phyloP scores from a whole-genome alignment of 1,140 invertebrate species.

The Diachasma alloeum region DNA sequence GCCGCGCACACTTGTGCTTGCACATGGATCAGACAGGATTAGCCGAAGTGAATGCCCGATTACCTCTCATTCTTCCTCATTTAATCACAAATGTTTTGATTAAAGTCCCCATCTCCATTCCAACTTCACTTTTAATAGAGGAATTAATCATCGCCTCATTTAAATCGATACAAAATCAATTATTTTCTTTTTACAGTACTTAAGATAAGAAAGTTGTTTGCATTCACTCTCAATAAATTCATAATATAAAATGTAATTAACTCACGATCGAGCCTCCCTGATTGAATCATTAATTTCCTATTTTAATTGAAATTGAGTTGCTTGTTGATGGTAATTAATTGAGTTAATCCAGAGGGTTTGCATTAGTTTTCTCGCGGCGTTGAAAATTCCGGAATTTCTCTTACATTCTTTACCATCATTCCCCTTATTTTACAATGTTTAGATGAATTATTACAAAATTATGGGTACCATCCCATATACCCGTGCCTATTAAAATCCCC shows the following conservation, averaged over 20 bases:
- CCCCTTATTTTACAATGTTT: neutral
- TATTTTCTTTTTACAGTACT: neutral
- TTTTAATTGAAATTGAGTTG: neutral
- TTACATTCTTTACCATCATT: neutral
- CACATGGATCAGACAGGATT: neutral
- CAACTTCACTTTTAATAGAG: neutral
- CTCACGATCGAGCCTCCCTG: neutral
- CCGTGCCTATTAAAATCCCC: neutral
- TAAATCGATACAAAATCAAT: neutral
- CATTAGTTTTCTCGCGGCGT: neutral
- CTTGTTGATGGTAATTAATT: neutral
- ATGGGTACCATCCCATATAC: neutral
- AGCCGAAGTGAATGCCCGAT: neutral
- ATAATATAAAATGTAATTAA: slow-evolving; percentile 1
- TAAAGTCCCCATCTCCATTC: neutral
- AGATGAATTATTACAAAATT: slow-evolving; percentile 3
- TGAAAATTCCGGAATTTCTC: neutral
- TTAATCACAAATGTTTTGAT: neutral
- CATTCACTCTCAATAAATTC: neutral
- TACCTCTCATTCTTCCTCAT: neutral
- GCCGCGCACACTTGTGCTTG: neutral
- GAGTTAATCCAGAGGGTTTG: neutral
- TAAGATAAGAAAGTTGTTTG: neutral
- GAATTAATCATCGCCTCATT: neutral
- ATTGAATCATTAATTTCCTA: neutral